A percentile compares a stretch with the other conserved stretches of the same genome.
Conservation (phyloP, 1,140 invertebrate genomes). For the Paramacrobiotus metropolitanus region DNA sequence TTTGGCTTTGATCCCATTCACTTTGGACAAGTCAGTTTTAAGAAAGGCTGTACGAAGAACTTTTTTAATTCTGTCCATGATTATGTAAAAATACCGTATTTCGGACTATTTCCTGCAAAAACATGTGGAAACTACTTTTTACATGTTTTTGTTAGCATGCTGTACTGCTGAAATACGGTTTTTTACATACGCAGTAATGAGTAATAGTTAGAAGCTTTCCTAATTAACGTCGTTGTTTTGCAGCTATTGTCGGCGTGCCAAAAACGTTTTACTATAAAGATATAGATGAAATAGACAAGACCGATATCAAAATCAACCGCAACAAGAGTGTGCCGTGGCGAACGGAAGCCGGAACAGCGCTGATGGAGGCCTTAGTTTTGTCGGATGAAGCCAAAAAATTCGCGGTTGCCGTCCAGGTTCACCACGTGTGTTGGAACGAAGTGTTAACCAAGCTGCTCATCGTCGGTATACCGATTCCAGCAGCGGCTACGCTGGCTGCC, state of each 20-base stretch:
- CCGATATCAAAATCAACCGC: slow-evolving; percentile 11
- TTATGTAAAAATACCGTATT: too few relatives aligned
- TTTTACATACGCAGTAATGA: too few relatives aligned
- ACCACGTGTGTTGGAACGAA: slow-evolving; percentile 30
- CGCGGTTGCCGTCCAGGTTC: slow-evolving; percentile 44
- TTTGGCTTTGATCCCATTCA: slow-evolving; percentile 36
- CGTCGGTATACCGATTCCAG: slow-evolving; percentile 23
- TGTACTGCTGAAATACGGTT: too few relatives aligned
- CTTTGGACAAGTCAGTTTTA: too few relatives aligned
- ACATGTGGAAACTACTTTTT: too few relatives aligned
- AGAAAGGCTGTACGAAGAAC: too few relatives aligned
- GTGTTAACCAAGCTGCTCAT: slow-evolving; percentile 28
- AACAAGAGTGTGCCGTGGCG: slow-evolving; percentile 30
- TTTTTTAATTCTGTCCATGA: too few relatives aligned
- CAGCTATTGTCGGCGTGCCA: slow-evolving; percentile 36
- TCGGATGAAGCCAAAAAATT: slow-evolving; percentile 48
- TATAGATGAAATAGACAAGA: slow-evolving; percentile 24
- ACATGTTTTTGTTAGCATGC: too few relatives aligned
- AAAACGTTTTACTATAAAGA: slow-evolving; percentile 30
- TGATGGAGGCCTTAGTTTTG: slow-evolving; percentile 38
- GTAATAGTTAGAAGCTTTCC: too few relatives aligned
- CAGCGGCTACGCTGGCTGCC: slow-evolving; percentile 26
- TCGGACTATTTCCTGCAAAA: too few relatives aligned
- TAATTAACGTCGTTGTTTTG: too few relatives aligned
- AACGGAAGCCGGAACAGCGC: slow-evolving; percentile 30